These are phyloP conservation scores for Anagyrus pseudococci DNA, from an alignment of 2,888 invertebrate species.

Conservation along the genomic window DNA sequence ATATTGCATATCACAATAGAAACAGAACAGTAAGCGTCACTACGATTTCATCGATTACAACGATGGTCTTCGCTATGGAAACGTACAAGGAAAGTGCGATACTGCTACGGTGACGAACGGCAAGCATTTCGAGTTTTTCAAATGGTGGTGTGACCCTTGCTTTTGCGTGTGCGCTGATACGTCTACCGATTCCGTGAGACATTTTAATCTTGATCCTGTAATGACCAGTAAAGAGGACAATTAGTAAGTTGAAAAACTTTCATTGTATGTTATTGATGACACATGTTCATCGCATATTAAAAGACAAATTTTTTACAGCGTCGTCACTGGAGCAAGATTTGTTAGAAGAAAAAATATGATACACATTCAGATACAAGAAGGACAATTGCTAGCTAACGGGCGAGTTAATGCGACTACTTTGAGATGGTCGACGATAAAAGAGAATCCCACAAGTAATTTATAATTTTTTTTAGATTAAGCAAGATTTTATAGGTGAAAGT, in stretches of 20 bases:
- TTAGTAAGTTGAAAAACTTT: no score
- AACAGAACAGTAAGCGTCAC: conserved; percentile 50
- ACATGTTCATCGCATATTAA: not conserved
- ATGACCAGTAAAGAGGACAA: conserved; percentile 42
- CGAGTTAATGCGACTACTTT: conserved; percentile 66
- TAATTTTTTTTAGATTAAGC: conserved; percentile 54
- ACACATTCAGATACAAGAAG: conserved; percentile 83
- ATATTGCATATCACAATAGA: not conserved
- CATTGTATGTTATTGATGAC: no score
- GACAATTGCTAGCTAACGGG: conserved; percentile 71
- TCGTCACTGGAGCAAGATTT: conserved; percentile 81
- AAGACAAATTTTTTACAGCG: conserved; percentile 48
- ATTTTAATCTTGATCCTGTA: conserved; percentile 76
- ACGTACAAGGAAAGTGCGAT: not conserved
- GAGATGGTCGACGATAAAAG: conserved; percentile 74
- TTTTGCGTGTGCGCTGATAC: conserved; percentile 86
- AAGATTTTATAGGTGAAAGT: no score
- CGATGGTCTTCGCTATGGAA: conserved; percentile 66
- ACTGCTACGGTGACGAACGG: not conserved
- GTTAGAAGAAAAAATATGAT: conserved; percentile 79
- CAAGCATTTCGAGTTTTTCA: conserved; percentile 54
- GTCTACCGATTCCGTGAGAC: conserved; percentile 75
- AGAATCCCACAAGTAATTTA: not conserved
- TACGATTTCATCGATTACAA: conserved; percentile 87
- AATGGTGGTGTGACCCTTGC: conserved; percentile 89